Evolutionary conservation across 2,797 vertebrate genomes (phyloP).

Genomic region (Heterohyrax brucei): DNA sequence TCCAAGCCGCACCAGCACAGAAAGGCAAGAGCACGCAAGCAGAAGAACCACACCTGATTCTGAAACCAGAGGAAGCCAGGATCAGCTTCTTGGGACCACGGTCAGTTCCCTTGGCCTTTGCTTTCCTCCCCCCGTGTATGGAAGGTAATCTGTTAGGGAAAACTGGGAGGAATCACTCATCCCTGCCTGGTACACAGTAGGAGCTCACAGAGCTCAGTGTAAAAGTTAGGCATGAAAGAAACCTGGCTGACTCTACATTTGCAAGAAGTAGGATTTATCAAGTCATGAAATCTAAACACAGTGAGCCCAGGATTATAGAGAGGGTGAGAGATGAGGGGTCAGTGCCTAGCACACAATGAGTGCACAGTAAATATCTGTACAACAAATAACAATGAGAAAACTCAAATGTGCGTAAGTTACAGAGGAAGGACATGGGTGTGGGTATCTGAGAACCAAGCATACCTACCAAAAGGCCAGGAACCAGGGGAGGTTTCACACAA

Average conservation of each 20-base stretch:
- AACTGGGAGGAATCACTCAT: neutral
- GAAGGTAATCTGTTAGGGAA: fast-evolving
- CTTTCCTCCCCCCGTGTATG: neutral
- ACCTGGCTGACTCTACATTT: neutral
- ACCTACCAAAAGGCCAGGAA: neutral
- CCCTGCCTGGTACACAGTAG: neutral
- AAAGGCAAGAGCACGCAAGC: neutral
- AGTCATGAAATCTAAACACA: neutral
- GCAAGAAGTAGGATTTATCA: neutral
- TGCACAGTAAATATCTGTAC: neutral
- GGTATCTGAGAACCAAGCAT: neutral
- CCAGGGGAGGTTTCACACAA: neutral
- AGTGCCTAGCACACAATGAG: too few species aligned
- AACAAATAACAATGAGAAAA: neutral
- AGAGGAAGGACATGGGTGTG: neutral
- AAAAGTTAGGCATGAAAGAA: neutral
- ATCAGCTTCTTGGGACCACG: fast-evolving
- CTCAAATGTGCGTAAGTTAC: fast-evolving
- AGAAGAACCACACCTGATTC: neutral
- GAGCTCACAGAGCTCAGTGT: neutral
- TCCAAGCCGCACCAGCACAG: neutral
- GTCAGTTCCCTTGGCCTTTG: neutral
- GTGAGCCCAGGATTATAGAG: neutral
- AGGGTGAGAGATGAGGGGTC: neutral
- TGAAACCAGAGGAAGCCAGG: neutral